Evolutionary conservation across 2,113 vertebrate genomes (phyloP), one percentile per base, ranked within the genome.

Genomic region (Myocastor coypus): DNA sequence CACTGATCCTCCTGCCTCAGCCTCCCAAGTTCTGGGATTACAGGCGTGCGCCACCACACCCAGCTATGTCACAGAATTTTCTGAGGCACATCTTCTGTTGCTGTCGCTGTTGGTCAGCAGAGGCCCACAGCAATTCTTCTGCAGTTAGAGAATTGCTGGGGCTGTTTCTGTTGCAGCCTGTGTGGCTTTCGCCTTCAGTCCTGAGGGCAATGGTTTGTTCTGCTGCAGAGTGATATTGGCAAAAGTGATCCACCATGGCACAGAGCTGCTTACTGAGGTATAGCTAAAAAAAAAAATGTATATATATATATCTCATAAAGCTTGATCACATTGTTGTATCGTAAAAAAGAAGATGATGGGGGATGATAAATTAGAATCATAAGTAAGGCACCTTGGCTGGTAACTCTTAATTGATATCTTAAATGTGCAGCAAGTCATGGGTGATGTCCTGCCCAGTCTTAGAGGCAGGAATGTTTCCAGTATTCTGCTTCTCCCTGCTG

Each of bases 211-310:
- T 52, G 77, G 42, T 81, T 37, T 81, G 42, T 73, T 40, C 0
- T 81, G 14, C 87, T 52, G 34, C 12, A 46, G 75, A 85, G 63
- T 63, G 7, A 61, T 37, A 12, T 14, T 84, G 46, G 66, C 28
- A 50, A 91, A 46, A 46, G 46, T 46, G 46, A 46, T 37, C 7
- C 46, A 87, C 34, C 6, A 8, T 86, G 8, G 24, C 26, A 55
- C 5, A 61, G 3, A 32, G 68, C 19, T 77, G 1, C 52, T 87
- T 14, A 1, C 55, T 95, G 34, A 14, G 24, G 12, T 50, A 84
- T 75, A 86, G n/a, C 85, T 57, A 57, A 63, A 83, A 92, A 73
- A 92, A 66, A n/a, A n/a, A n/a, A n/a, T n/a, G n/a, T n/a, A n/a
- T n/a, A n/a, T n/a, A n/a, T n/a, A 50, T 40, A 4, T 19, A 68